phyloP scores from a whole-genome alignment of 2,113 vertebrate genomes.

The Pantherophis guttatus region DNA sequence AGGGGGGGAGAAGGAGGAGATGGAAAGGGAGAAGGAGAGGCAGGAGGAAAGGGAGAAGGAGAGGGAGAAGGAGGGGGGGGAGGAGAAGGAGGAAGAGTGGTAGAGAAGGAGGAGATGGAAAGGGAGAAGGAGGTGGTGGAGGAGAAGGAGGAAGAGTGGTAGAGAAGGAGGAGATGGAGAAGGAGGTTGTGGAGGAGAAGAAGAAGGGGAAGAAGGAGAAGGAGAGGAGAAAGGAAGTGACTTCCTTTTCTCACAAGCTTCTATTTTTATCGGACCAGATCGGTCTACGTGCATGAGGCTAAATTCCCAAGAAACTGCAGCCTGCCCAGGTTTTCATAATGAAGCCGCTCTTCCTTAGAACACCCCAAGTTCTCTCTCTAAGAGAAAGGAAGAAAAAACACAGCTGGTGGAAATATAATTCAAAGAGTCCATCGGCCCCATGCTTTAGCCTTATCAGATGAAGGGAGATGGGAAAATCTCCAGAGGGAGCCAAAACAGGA shows the following conservation, averaged over 20 bases:
- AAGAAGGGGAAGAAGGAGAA: too few species aligned
- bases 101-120: too few species aligned
- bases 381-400: neutral
- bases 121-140: too few species aligned
- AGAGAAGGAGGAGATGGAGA: too few species aligned
- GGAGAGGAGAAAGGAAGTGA: neutral
- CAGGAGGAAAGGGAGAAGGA: too few species aligned
- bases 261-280: neutral
- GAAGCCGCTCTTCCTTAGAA: neutral
- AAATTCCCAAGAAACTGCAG: neutral
- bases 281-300: neutral
- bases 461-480: neutral
- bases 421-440: neutral
- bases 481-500: neutral
- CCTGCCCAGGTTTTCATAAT: too few species aligned
- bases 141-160: too few species aligned
- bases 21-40: too few species aligned
- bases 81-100: too few species aligned
- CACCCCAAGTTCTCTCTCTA: neutral
- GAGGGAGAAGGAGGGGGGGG: too few species aligned
- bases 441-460: neutral
- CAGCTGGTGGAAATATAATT: neutral
- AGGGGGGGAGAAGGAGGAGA: too few species aligned
- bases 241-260: neutral
- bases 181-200: too few species aligned